These are phyloP conservation scores for Orthonevra nobilis DNA, from an alignment of 2,888 invertebrate genomes.

Conservation along the genomic window DNA sequence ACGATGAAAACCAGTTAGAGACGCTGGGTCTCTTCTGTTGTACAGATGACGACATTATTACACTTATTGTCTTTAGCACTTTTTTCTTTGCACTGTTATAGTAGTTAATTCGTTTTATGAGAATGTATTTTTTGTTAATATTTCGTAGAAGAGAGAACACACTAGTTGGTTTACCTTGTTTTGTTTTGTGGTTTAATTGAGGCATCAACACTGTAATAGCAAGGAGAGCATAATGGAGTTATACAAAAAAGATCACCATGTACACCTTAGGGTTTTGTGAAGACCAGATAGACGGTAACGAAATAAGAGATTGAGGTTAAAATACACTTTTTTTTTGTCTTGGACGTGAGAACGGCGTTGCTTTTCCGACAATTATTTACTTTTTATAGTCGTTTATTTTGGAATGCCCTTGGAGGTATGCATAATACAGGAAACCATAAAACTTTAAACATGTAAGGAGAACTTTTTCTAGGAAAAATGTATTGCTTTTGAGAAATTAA, in stretches of 20 bases:
- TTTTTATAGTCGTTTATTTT: too few species aligned
- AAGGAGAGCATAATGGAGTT: slow-evolving; percentile 10
- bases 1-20: slow-evolving; percentile 90
- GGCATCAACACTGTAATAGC: slow-evolving; percentile 43
- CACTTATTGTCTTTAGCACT: slow-evolving; percentile 48
- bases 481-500: too few species aligned
- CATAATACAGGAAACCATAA: too few species aligned
- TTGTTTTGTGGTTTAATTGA: slow-evolving; percentile 58
- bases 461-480: too few species aligned
- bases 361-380: too few species aligned
- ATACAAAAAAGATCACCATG: slow-evolving; percentile 7
- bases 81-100: slow-evolving; percentile 40
- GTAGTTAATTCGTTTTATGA: slow-evolving; percentile 15
- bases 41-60: slow-evolving; percentile 77
- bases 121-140: slow-evolving; percentile 26
- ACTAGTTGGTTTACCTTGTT: slow-evolving; percentile 32
- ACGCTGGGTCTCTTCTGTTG: slow-evolving; percentile 86
- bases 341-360: too few species aligned
- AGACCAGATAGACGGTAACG: slow-evolving; percentile 31
- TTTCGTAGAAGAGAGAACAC: slow-evolving; percentile 36
- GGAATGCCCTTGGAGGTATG: too few species aligned
- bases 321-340: slow-evolving; percentile 42
- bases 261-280: slow-evolving; percentile 49
- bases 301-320: slow-evolving; percentile 41
- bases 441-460: too few species aligned